phyloP scores from a whole-genome alignment of 2,797 vertebrate species.

The Heliangelus exortis region DNA sequence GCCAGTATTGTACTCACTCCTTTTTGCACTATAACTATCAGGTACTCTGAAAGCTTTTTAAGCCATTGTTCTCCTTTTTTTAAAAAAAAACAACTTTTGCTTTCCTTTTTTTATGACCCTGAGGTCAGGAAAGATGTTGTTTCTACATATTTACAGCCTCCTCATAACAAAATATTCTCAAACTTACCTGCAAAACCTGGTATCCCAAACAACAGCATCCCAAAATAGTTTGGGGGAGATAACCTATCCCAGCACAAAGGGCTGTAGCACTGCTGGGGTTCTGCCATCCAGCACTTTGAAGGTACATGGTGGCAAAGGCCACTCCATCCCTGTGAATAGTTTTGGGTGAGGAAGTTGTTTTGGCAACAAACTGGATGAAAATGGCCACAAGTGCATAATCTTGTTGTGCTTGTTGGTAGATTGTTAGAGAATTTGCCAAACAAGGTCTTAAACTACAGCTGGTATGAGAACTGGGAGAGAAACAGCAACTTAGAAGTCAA shows the following conservation, averaged over 20 bases:
- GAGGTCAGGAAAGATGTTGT: neutral
- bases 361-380: neutral
- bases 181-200: neutral
- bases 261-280: neutral
- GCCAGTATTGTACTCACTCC: neutral
- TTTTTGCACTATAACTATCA: neutral
- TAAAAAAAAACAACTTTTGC: neutral
- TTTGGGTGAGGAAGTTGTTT: neutral
- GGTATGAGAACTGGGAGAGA: neutral
- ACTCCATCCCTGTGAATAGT: neutral
- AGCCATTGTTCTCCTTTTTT: neutral
- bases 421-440: neutral
- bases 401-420: neutral
- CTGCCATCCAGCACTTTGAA: neutral
- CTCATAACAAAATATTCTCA: neutral
- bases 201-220: neutral
- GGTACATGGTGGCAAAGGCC: neutral
- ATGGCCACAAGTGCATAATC: rapidly evolving
- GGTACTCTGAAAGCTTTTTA: neutral
- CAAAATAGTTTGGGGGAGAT: neutral
- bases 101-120: neutral
- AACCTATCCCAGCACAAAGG: neutral
- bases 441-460: neutral
- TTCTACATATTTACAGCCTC: neutral
- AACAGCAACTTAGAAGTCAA: neutral